phyloP scores from a whole-genome alignment of 2,888 invertebrate genomes.

The Chloromyia formosa region DNA sequence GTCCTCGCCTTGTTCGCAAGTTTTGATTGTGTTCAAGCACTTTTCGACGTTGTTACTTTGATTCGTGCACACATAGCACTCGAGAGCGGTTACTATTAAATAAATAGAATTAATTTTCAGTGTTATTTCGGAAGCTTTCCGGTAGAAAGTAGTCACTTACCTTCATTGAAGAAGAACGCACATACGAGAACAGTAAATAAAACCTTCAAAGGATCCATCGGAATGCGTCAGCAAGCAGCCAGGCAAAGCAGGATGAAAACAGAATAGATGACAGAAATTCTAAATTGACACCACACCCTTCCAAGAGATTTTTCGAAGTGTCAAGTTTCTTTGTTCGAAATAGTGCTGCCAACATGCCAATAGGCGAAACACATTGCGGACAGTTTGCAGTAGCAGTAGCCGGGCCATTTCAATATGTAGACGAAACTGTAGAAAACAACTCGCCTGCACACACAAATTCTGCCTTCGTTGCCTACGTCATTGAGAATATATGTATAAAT shows the following conservation, averaged over 20 bases:
- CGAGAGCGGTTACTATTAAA: constrained; percentile 68
- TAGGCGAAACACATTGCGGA: too few species aligned
- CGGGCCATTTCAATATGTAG: too few species aligned
- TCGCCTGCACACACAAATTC: too few species aligned
- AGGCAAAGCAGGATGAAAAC: not conserved
- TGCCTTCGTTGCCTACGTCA: too few species aligned
- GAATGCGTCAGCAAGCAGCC: not conserved
- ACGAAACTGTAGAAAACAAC: too few species aligned
- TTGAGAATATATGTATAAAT: too few species aligned
- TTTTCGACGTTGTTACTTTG: constrained; percentile 94
- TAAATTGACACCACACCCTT: constrained; percentile 27
- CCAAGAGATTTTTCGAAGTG: not conserved
- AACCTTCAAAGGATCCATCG: constrained; percentile 31
- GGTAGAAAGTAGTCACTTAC: too few species aligned
- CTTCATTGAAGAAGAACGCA: constrained; percentile 34
- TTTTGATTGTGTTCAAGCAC: constrained; percentile 89
- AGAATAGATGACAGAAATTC: not conserved
- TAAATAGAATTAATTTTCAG: not conserved
- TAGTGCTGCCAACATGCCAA: constrained; percentile 1
- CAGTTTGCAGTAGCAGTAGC: too few species aligned
- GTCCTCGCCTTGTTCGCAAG: constrained; percentile 88
- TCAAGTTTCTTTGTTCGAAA: not conserved
- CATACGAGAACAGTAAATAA: not conserved
- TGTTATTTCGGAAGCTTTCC: not conserved
- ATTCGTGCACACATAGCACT: constrained; percentile 94